These are phyloP conservation scores for Ostrea denselamellosa DNA, from an alignment of 1,140 invertebrate genomes.

Conservation along the genomic window DNA sequence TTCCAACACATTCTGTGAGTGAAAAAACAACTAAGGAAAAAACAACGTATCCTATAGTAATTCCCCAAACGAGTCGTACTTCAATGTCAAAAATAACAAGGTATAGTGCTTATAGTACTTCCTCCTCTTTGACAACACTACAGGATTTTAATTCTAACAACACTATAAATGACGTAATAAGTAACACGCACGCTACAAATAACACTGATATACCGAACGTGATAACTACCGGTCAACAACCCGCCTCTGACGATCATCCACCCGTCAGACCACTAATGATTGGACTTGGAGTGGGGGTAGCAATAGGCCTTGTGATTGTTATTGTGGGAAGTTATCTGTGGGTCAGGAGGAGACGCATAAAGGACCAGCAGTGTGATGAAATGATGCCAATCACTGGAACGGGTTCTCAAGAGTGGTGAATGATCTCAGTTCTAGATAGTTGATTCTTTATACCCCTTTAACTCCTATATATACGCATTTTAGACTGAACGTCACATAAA, in stretches of 20 bases:
- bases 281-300: conserved; percentile 60
- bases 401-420: conserved; percentile 47
- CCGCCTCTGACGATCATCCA: not conserved
- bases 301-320: conserved; percentile 57
- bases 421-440: not conserved
- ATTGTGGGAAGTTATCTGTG: conserved; percentile 45
- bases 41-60: not conserved
- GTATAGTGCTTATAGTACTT: not conserved
- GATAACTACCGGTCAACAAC: not conserved
- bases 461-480: no score
- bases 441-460: no score
- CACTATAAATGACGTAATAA: conserved; percentile 19
- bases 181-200: not conserved
- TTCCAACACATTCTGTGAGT: not conserved
- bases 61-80: not conserved
- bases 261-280: conserved; percentile 63
- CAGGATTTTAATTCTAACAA: not conserved
- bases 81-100: not conserved
- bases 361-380: conserved; percentile 50
- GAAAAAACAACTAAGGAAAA: not conserved
- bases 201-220: not conserved
- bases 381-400: conserved; percentile 51
- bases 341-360: conserved; percentile 44
- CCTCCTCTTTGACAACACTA: not conserved
- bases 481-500: no score